These are phyloP conservation scores for Diaphora mendica DNA, from an alignment of 2,888 invertebrate species.

Conservation along the genomic window DNA sequence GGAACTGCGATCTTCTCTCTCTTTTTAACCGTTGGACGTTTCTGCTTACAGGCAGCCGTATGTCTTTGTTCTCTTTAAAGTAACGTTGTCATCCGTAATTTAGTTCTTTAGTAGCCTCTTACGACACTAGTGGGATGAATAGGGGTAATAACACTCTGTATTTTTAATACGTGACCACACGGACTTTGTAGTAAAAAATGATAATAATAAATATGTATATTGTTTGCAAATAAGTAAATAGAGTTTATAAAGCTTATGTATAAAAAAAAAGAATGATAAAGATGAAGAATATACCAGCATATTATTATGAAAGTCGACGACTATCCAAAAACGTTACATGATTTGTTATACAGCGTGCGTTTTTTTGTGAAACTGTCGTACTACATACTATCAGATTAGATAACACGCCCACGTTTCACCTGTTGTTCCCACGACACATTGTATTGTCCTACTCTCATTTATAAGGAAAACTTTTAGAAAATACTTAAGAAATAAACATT, in stretches of 20 bases:
- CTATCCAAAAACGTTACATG: slow-evolving; percentile 21
- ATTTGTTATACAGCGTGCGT: slow-evolving; percentile 35
- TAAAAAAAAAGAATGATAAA: no score
- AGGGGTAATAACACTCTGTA: no score
- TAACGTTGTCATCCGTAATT: no score
- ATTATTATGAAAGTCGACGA: neutral
- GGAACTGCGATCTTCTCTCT: no score
- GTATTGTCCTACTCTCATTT: slow-evolving; percentile 30
- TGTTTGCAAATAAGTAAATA: neutral
- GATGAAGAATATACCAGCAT: neutral
- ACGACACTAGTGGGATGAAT: no score
- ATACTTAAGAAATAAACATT: slow-evolving; percentile 23
- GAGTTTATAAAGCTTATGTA: neutral
- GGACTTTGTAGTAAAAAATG: no score
- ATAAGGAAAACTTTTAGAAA: slow-evolving; percentile 36
- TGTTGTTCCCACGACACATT: slow-evolving; percentile 64
- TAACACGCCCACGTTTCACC: slow-evolving; percentile 59
- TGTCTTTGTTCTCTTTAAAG: no score
- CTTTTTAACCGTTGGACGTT: no score
- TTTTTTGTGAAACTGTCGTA: slow-evolving; percentile 60
- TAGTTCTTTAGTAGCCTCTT: no score
- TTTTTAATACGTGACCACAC: no score
- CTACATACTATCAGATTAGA: slow-evolving; percentile 65
- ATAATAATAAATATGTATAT: neutral
- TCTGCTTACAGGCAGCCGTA: no score